Conservation (phyloP, 2,113 vertebrate genomes). For the Python bivittatus region DNA sequence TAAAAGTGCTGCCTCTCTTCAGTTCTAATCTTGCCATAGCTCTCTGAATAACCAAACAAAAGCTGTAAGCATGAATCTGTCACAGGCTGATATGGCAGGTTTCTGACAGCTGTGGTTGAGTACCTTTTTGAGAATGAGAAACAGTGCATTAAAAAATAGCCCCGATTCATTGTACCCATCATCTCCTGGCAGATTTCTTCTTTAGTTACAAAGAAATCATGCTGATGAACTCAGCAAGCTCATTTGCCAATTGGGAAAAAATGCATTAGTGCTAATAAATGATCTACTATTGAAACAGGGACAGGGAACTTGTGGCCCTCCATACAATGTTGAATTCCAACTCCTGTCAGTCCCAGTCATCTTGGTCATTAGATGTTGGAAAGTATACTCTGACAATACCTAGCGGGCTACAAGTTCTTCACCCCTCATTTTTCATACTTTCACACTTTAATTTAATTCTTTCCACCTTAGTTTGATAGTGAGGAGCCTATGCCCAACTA, state of each 20-base stretch:
- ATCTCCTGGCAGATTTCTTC: neutral
- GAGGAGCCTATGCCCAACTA: neutral
- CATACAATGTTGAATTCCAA: neutral
- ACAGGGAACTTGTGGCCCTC: neutral
- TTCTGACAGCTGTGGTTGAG: neutral
- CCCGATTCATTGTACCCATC: neutral
- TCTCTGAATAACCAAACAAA: slow-evolving; percentile 11
- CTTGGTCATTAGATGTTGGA: neutral
- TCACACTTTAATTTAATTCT: neutral
- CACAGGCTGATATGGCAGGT: fast-evolving
- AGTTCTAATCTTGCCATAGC: neutral
- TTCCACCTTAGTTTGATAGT: neutral
- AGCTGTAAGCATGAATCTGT: slow-evolving; percentile 3
- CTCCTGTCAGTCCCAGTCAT: neutral
- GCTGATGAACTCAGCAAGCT: neutral
- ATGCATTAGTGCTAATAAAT: neutral
- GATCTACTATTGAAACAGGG: neutral
- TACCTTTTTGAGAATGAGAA: neutral
- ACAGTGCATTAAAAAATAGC: neutral
- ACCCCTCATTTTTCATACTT: neutral
- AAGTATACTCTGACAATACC: neutral
- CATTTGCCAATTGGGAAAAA: neutral
- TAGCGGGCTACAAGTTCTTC: neutral
- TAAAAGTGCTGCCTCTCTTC: neutral
- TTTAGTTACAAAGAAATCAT: neutral